A percentile compares a stretch with the other conserved stretches of the same genome.
phyloP scores from a whole-genome alignment of 2,113 vertebrate genomes.

The Hippopotamus amphibius region DNA sequence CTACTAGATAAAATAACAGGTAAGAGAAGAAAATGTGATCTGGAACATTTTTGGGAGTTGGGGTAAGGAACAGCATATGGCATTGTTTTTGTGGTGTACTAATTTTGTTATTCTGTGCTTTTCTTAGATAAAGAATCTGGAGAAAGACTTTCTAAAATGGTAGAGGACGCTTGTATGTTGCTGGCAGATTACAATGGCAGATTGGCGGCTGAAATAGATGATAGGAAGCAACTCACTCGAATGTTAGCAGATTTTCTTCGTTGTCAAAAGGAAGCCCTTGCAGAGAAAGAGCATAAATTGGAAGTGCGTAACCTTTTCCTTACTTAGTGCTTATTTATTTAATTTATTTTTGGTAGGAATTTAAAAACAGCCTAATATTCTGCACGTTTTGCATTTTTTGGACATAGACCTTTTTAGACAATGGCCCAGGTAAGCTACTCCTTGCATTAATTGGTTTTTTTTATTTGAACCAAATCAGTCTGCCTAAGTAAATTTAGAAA shows the following conservation, averaged over 20 bases:
- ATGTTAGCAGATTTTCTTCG: conserved; percentile 96
- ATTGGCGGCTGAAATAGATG: conserved; percentile 98
- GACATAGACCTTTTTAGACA: conserved; percentile 33
- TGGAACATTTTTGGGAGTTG: not conserved
- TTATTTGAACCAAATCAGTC: conserved; percentile 8
- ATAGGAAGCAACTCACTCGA: conserved; percentile 96
- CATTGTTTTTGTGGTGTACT: conserved; percentile 51
- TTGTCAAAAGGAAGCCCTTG: conserved; percentile 97
- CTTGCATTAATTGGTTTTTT: conserved; percentile 8
- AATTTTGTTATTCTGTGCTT: conserved; percentile 69
- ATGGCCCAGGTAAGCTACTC: conserved; percentile 57
- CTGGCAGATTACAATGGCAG: conserved; percentile 99
- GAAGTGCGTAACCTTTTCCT: conserved; percentile 95
- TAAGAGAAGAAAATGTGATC: conserved; percentile 80
- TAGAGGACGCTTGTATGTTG: conserved; percentile 98
- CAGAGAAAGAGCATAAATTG: conserved; percentile 98
- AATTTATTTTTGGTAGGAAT: conserved; percentile 77
- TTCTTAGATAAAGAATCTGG: conserved; percentile 90
- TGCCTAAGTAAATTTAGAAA: conserved; percentile 51
- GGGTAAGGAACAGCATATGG: not conserved
- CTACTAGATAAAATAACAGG: conserved; percentile 98
- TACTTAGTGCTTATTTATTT: conserved; percentile 83
- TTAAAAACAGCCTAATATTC: conserved; percentile 57
- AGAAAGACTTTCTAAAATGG: conserved; percentile 89
- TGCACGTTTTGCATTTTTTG: conserved; percentile 39